Percentiles rank a stretch among this genome's conserved stretches.
phyloP scores from a whole-genome alignment of 2,888 invertebrate genomes.

The Plagodis pulveraria region DNA sequence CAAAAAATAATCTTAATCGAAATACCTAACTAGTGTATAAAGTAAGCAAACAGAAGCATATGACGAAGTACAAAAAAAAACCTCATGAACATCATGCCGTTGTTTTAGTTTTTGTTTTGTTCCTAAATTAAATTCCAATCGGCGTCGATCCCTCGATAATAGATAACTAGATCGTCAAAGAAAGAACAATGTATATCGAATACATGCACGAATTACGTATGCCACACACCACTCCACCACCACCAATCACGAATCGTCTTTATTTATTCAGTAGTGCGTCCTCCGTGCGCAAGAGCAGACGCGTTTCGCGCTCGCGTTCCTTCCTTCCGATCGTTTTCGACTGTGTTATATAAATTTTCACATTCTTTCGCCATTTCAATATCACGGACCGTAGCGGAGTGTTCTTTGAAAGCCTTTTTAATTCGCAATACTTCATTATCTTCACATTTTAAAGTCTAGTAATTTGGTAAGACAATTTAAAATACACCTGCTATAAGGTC shows the following conservation, averaged over 20 bases:
- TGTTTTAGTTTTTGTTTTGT: conserved; percentile 3
- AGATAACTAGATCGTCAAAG: conserved; percentile 7
- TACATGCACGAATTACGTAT: conserved; percentile 46
- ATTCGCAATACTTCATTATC: conserved; percentile 43
- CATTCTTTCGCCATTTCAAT: conserved; percentile 44
- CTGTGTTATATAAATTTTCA: conserved; percentile 63
- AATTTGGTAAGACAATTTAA: conserved; percentile 49
- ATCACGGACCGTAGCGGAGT: conserved; percentile 39
- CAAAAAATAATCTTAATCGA: no score
- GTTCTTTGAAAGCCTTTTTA: conserved; percentile 32
- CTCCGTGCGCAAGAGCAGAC: conserved; percentile 56
- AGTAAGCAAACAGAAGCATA: no score
- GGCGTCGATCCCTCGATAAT: conserved; percentile 13
- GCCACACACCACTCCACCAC: conserved; percentile 18
- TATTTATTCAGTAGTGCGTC: conserved; percentile 57
- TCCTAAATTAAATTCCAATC: conserved; percentile 17
- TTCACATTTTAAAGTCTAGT: conserved; percentile 45
- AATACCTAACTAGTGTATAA: no score
- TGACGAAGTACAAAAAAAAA: no score
- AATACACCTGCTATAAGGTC: conserved; percentile 45
- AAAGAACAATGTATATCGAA: conserved; percentile 35
- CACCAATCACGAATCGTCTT: no score
- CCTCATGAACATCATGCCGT: no score
- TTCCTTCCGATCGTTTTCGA: conserved; percentile 45
- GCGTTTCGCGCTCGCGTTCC: conserved; percentile 43